Conservation (phyloP, 2,797 vertebrate genomes). For the Rhinatrema bivittatum region DNA sequence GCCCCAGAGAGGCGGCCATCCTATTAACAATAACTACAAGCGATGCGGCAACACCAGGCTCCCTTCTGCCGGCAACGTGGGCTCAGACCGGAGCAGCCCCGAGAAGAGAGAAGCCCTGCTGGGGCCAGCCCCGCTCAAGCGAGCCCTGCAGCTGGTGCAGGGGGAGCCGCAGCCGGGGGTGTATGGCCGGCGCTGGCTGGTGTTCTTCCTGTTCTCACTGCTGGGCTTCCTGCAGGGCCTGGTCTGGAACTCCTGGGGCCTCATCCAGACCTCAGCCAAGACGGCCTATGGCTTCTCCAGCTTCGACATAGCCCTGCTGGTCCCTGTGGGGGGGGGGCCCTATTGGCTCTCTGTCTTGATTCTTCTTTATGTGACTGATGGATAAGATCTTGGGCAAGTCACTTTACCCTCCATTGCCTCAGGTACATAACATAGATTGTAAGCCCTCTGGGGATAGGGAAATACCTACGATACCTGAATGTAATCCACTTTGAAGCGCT, state of each 20-base stretch:
- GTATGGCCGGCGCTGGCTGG: conserved; percentile 78
- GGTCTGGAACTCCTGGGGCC: conserved; percentile 97
- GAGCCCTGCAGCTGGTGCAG: conserved; percentile 21
- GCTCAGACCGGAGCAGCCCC: conserved; percentile 60
- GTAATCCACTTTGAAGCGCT: no score
- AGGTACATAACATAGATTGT: no score
- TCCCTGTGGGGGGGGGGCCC: conserved; percentile 95
- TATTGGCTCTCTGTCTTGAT: conserved; percentile 83
- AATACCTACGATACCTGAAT: no score
- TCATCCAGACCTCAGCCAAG: conserved; percentile 88
- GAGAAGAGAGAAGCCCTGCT: conserved; percentile 70
- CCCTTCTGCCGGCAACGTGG: no score
- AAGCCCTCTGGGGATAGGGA: no score
- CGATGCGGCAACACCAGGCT: neutral
- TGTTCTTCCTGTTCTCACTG: conserved; percentile 80
- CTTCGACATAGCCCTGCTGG: conserved; percentile 83
- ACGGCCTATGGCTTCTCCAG: conserved; percentile 75
- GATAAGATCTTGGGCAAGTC: no score
- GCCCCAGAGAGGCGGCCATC: no score
- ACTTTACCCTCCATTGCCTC: no score
- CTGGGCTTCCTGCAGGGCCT: conserved; percentile 81
- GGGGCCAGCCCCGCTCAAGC: no score
- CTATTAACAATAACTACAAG: no score
- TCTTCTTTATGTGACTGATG: conserved; percentile 92
- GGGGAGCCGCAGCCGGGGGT: conserved; percentile 49